Percentiles rank a stretch among this genome's conserved stretches.
Conservation (phyloP, 2,888 invertebrate genomes). For the Machimus rusticus region DNA sequence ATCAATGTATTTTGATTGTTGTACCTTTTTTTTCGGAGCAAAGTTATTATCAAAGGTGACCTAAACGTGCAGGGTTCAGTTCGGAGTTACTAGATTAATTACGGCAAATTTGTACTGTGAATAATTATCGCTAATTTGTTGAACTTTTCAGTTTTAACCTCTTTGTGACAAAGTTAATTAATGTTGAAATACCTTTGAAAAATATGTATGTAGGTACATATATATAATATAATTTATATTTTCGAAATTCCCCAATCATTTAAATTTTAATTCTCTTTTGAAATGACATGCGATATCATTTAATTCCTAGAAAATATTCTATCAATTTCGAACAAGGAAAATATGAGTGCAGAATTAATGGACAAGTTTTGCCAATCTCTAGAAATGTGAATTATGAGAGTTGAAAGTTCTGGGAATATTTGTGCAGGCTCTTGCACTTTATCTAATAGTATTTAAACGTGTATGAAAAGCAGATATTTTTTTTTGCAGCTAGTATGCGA, state of each 20-base stretch:
- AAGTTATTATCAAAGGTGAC: background rate
- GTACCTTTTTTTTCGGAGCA: background rate
- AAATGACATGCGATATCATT: background rate
- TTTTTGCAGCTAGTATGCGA: background rate
- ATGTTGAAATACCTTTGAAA: background rate
- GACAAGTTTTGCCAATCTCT: background rate
- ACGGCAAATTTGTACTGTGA: background rate
- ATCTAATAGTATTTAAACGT: background rate
- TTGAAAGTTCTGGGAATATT: background rate
- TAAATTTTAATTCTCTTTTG: background rate
- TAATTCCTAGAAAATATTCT: background rate
- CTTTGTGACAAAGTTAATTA: background rate
- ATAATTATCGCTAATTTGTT: background rate
- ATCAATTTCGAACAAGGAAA: background rate
- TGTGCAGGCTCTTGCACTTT: background rate
- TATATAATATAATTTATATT: background rate
- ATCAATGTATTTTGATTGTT: background rate
- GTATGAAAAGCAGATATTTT: background rate
- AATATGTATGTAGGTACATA: background rate
- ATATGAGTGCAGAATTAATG: background rate
- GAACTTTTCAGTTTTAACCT: background rate
- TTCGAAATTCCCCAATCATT: background rate
- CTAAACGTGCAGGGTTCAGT: background rate
- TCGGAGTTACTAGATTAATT: background rate
- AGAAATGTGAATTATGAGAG: background rate